Conservation (phyloP, 2,797 vertebrate genomes). For the Microhierax caerulescens region DNA sequence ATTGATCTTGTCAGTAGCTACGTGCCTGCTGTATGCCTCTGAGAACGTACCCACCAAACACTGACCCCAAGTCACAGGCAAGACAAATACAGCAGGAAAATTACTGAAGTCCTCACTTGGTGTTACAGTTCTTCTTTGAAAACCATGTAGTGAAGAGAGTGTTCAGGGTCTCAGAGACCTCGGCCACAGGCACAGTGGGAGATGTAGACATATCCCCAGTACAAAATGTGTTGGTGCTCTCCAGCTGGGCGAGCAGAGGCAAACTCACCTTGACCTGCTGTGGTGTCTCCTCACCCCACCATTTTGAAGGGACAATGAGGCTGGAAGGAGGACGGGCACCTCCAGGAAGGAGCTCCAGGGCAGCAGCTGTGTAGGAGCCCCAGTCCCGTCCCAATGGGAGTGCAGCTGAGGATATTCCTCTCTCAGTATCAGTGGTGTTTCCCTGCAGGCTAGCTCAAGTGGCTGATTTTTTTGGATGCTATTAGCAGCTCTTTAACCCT, state of each 20-base stretch:
- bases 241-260: accelerated
- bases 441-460: not conserved
- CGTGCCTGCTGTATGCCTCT: not conserved
- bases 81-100: accelerated
- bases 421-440: not conserved
- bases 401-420: not conserved
- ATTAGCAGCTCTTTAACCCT: not conserved
- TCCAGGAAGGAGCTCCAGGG: not conserved
- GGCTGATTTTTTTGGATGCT: not conserved
- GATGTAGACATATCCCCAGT: accelerated
- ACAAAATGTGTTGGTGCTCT: accelerated
- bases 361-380: not conserved
- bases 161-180: accelerated
- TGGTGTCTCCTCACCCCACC: not conserved
- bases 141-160: not conserved
- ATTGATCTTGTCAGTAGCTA: not conserved
- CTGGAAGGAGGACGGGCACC: not conserved
- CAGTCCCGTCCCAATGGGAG: accelerated
- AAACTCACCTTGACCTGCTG: too few species aligned
- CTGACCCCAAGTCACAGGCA: not conserved
- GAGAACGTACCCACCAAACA: not conserved
- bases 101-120: not conserved
- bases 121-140: not conserved
- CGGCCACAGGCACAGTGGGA: not conserved
- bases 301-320: not conserved